Evolutionary conservation across 2,113 vertebrate species (phyloP).

Genomic region (Lepidothrix coronata): DNA sequence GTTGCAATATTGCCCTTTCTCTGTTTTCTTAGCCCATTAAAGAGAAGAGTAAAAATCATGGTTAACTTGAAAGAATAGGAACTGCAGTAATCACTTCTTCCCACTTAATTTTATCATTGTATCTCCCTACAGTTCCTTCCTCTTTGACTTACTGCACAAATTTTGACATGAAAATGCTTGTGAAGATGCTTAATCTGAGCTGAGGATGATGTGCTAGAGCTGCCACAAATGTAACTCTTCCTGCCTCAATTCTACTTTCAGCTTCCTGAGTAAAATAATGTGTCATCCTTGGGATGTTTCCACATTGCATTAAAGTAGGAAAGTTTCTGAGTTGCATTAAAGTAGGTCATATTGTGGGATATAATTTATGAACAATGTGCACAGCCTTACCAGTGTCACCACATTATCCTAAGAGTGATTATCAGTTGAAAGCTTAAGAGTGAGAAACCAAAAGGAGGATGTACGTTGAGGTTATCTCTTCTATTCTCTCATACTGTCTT

Average conservation of each 20-base stretch:
- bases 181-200: accelerated
- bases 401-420: background rate
- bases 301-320: background rate
- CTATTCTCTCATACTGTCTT: background rate
- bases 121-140: background rate
- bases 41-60: background rate
- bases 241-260: background rate
- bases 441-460: background rate
- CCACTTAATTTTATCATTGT: background rate
- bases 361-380: background rate
- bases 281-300: background rate
- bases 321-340: background rate
- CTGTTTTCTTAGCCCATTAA: background rate
- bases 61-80: background rate
- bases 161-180: background rate
- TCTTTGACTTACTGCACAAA: background rate
- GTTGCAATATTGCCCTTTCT: background rate
- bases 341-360: background rate
- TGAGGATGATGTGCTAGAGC: background rate
- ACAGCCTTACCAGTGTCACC: background rate
- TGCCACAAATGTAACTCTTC: background rate
- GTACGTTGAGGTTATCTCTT: background rate
- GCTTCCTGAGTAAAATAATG: background rate
- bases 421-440: background rate
- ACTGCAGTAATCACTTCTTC: background rate